phyloP scores from a whole-genome alignment of 2,797 vertebrate species.

The Acipenser ruthenus region DNA sequence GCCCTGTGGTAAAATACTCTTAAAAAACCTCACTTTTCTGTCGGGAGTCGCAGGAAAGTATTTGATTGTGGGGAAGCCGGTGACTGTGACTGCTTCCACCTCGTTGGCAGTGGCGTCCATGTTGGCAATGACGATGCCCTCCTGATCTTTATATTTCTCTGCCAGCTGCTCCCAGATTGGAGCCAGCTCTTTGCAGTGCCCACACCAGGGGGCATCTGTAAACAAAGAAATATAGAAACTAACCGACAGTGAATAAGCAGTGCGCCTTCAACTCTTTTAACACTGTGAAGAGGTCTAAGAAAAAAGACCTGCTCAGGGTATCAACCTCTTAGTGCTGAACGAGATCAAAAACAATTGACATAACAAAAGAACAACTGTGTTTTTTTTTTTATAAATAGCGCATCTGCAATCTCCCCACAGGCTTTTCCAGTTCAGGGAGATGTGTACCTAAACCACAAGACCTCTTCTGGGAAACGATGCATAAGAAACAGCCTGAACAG shows the following conservation, averaged over 20 bases:
- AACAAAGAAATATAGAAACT: neutral
- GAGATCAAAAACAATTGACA: neutral
- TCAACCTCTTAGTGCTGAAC: neutral
- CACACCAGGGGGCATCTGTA: conserved; percentile 86
- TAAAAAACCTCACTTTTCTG: conserved; percentile 56
- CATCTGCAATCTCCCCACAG: no score
- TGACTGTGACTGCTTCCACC: conserved; percentile 61
- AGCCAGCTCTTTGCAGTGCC: conserved; percentile 76
- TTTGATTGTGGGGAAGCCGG: conserved; percentile 71
- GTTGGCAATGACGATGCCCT: conserved; percentile 79
- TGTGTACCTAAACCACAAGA: no score
- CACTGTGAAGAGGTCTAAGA: neutral
- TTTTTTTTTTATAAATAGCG: no score
- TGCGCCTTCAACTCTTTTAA: no score
- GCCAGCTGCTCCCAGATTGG: conserved; percentile 79
- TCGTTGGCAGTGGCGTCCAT: conserved; percentile 81
- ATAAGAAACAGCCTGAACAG: no score
- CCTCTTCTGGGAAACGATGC: no score
- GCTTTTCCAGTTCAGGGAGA: no score
- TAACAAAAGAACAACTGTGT: no score
- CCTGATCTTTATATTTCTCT: conserved; percentile 67
- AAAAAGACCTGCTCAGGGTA: neutral
- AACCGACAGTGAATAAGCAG: neutral
- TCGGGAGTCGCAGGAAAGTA: conserved; percentile 72
- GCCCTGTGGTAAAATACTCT: neutral